A percentile compares a stretch with the other conserved stretches of the same genome.
phyloP scores from a whole-genome alignment of 2,888 invertebrate species.

The Orthonychiurus folsomi region DNA sequence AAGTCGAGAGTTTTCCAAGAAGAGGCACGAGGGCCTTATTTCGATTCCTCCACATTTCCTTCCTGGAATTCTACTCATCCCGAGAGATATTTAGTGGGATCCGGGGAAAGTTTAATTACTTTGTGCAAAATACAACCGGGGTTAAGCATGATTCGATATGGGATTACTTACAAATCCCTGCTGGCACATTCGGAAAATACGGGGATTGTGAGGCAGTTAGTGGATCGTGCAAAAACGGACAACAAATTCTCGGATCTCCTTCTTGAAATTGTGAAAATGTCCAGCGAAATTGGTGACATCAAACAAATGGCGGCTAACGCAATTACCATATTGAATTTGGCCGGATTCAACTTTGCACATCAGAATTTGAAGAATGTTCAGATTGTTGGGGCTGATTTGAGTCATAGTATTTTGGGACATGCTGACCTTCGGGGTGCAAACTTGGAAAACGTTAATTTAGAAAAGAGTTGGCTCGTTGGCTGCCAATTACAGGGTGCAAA shows the following conservation, averaged over 20 bases:
- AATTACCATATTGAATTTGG: background rate
- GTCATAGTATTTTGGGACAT: background rate
- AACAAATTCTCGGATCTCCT: background rate
- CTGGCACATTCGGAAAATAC: no score
- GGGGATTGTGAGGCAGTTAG: background rate
- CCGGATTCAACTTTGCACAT: background rate
- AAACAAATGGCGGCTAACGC: background rate
- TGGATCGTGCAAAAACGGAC: background rate
- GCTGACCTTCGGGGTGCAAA: slow-evolving; percentile 8
- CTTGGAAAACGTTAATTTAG: no score
- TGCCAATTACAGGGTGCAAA: no score
- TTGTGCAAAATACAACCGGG: background rate
- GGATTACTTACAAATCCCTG: background rate
- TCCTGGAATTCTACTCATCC: background rate
- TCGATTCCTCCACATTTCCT: background rate
- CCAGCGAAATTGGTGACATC: background rate
- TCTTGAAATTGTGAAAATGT: background rate
- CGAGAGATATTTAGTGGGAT: background rate
- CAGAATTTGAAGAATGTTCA: background rate
- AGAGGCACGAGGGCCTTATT: no score
- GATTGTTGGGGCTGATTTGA: background rate
- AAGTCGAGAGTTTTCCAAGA: no score
- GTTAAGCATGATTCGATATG: background rate
- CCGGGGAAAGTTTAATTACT: background rate
- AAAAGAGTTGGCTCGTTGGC: no score